Evolutionary conservation across 2,113 vertebrate genomes (phyloP), one percentile per base, ranked within the genome.

Genomic region (Potamarius usumacintae): DNA sequence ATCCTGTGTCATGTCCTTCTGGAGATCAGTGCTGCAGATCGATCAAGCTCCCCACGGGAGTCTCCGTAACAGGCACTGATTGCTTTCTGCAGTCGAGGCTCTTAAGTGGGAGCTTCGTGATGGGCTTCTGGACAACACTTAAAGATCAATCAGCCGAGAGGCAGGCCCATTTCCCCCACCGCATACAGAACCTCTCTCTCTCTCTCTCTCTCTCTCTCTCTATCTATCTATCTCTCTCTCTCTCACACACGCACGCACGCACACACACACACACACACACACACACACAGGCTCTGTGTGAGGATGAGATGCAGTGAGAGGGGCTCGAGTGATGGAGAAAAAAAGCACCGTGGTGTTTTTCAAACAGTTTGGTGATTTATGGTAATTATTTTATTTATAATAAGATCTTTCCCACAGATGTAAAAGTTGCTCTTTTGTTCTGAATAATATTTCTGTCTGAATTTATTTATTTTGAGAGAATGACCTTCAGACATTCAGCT

Each of bases 101-200:
- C 93, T 95, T 95, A 94, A 95, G 95, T 94, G 93, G 80, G 92
- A 94, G 92, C 88, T 91, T 91, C 90, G 93, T 92, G 91, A 94
- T 94, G 94, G 94, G 93, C 92, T 95, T 91, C 94, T 92, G 94
- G 94, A 96, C 94, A 95, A 96, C 94, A 96, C 94, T 95, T 95
- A 95, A 95, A 93, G 94, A 96, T 95, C 95, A 96, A 95, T 95
- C 94, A 95, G 94, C 92, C 42, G 72, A 88, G 76, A 93, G 92
- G 89, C 92, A 93, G 90, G 89, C 92, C 93, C 92, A 92, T 94
- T 93, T 91, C 92, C 92, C 55, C 91, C 90, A 92, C 92, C 92
- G 93, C 93, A 91, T 90, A 90, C 93, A 88, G 76, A 79, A 79
- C 83, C 94, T 92, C 25, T 94, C 93, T 92, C 89, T 92, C 90